Base-by-base conservation (phyloP, 2,113 vertebrate species). In the Sylvia atricapilla region DNA sequence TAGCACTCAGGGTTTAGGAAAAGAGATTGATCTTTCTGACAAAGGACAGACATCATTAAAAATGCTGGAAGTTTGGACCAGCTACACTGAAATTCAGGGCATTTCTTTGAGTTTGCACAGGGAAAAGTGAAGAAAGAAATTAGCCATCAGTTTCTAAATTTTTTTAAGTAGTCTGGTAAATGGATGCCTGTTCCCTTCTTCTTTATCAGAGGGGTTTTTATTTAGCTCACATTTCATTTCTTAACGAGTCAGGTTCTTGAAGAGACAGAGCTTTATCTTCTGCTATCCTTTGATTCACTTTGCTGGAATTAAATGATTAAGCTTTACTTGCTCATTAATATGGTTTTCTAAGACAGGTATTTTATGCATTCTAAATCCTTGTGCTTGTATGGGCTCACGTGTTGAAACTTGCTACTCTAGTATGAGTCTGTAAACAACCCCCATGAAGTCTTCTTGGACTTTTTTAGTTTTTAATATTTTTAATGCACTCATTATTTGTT, bases 141-240 rank as follows among this genome's bases (percentile, higher is more conserved):
- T 90, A 69, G 24, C 28, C 21, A 15, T 74, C 30, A 17, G 15
- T 49, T 53, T 90, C 49, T 92, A 85, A 64, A 58, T 70, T 78
- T 94, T 93, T 93, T 44, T 8, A 53, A 91, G 13, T 64, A 55
- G 24, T 46, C n/a, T 73, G 62, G 63, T 15, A 73, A 91, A 93
- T 50, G 28, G 68, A 96, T 96, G 79, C 39, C 72, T 84, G 35
- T 93, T 85, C 27, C 52, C 83, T 89, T 83, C 58, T 76, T 78
- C 86, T 82, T 97, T 87, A 84, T 78, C 85, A 68, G 28, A 87
- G 50, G 70, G 77, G 13, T 89, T 97, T 96, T 86, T 84, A 35
- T 89, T 95, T 88, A 91, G 67, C 25, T 92, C 70, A 75, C 19
- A 76, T 97, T 94, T 97, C 4, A 94, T 97, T 95, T 96, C 46